Percentiles rank a stretch among this genome's conserved stretches.
Conservation (phyloP, 2,113 vertebrate species). For the Aramus guarauna region DNA sequence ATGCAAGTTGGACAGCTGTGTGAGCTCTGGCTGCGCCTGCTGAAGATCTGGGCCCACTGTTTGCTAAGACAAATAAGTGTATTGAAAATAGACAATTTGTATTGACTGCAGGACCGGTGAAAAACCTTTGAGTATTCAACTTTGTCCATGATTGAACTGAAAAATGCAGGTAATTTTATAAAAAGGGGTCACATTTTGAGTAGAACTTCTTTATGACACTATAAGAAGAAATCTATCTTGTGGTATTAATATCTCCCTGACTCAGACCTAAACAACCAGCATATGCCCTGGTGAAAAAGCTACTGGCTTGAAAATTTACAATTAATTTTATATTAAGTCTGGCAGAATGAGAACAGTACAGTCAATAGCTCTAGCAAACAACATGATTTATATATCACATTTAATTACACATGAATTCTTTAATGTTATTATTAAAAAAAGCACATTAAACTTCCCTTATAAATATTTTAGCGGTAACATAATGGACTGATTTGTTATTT, state of each 20-base stretch:
- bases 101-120: not conserved
- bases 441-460: slow-evolving; percentile 43
- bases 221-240: not conserved
- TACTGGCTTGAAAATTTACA: slow-evolving; percentile 66
- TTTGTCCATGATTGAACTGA: not conserved
- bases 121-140: not conserved
- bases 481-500: slow-evolving; percentile 25
- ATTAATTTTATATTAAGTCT: slow-evolving; percentile 73
- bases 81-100: not conserved
- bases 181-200: not conserved
- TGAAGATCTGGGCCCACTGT: not conserved
- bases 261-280: not conserved
- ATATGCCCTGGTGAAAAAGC: slow-evolving; percentile 4
- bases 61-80: not conserved
- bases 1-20: not conserved
- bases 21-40: not conserved
- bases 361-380: slow-evolving; percentile 67
- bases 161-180: not conserved
- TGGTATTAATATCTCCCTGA: slow-evolving; percentile 44
- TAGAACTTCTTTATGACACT: not conserved
- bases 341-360: slow-evolving; percentile 49
- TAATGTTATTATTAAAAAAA: slow-evolving; percentile 61
- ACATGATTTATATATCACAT: slow-evolving; percentile 67
- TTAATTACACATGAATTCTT: slow-evolving; percentile 73
- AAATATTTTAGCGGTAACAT: slow-evolving; percentile 67